Conservation (phyloP, 2,888 invertebrate genomes). For the Campoplex capitator region DNA sequence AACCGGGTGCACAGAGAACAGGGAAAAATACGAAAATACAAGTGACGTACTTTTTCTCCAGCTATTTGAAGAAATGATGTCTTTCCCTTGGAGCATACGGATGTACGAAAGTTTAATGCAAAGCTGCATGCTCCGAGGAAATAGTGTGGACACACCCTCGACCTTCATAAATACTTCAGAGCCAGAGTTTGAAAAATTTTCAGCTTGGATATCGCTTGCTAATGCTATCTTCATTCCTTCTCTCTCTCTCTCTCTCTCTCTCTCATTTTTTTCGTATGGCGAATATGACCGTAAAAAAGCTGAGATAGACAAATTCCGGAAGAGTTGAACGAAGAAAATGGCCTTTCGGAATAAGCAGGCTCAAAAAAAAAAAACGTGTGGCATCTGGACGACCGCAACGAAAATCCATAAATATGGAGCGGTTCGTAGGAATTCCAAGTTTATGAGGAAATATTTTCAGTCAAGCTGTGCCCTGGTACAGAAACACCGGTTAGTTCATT, state of each 20-base stretch:
- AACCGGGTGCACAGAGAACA: constrained; percentile 7
- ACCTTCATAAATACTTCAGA: constrained; percentile 81
- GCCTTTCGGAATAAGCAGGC: constrained; percentile 20
- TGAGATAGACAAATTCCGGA: constrained; percentile 18
- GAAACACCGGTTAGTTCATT: neutral
- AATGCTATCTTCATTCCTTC: constrained; percentile 63
- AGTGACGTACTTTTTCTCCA: constrained; percentile 49
- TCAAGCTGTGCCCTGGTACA: neutral
- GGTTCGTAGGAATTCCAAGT: neutral
- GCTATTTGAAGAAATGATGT: constrained; percentile 20
- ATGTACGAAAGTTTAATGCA: constrained; percentile 15
- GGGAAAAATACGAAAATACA: constrained; percentile 46
- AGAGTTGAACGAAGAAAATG: constrained; percentile 12
- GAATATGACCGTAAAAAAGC: neutral
- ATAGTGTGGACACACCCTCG: constrained; percentile 63
- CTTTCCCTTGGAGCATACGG: constrained; percentile 3
- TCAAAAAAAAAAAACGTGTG: constrained; percentile 7
- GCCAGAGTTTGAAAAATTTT: constrained; percentile 79
- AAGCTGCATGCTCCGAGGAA: constrained; percentile 42
- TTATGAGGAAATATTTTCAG: neutral
- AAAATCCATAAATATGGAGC: constrained; percentile 1
- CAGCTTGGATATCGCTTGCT: constrained; percentile 76
- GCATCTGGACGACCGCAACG: neutral
- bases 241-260: neutral
- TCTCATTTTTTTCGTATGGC: neutral